phyloP scores from a whole-genome alignment of 2,113 vertebrate species.

The Solea solea region DNA sequence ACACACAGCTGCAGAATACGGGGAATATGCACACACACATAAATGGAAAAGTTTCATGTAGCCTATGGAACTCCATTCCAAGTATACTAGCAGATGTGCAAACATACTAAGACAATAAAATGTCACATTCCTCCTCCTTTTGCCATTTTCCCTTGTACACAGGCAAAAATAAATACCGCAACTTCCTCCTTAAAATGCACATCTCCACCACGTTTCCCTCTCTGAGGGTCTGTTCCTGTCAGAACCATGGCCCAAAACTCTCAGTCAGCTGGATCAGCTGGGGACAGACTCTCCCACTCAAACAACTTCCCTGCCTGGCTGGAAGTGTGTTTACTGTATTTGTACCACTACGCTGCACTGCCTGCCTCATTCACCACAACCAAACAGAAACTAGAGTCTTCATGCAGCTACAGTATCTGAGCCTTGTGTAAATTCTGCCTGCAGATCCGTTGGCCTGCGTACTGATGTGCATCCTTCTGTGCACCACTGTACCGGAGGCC shows the following conservation, averaged over 20 bases:
- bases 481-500: neutral
- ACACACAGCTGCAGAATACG: conserved; percentile 1
- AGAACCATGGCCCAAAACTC: conserved; percentile 75
- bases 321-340: conserved; percentile 61
- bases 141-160: conserved; percentile 5
- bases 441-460: neutral
- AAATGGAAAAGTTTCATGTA: neutral
- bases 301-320: conserved; percentile 44
- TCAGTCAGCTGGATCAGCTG: conserved; percentile 74
- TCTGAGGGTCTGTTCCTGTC: conserved; percentile 71
- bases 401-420: conserved; percentile 16
- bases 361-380: conserved; percentile 49
- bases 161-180: conserved; percentile 63
- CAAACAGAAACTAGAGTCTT: conserved; percentile 18
- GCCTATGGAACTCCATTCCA: neutral
- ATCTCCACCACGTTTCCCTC: conserved; percentile 47
- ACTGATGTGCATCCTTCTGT: conserved; percentile 9
- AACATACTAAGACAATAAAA: conserved; percentile 29
- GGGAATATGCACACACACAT: neutral
- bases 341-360: conserved; percentile 50
- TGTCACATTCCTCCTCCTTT: conserved; percentile 20
- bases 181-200: conserved; percentile 57
- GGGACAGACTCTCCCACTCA: conserved; percentile 49
- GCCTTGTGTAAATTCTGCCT: conserved; percentile 25
- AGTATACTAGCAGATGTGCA: neutral